Evolutionary conservation across 2,113 vertebrate species (phyloP).

Genomic region (Phrynosoma platyrhinos): DNA sequence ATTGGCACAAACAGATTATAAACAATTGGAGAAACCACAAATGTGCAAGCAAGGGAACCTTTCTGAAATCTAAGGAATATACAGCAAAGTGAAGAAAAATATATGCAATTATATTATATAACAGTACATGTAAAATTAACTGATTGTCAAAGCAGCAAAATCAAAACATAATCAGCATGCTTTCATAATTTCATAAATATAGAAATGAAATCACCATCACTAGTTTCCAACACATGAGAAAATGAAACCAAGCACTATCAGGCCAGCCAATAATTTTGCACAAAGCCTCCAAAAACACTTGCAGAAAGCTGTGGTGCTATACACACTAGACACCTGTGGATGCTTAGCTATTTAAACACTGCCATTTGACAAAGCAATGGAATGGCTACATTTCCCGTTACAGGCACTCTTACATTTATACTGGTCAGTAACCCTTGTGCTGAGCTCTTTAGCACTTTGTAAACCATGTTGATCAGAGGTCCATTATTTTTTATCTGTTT

Average conservation of each 20-base stretch:
- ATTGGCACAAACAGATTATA: constrained; percentile 1
- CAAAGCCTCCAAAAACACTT: constrained; percentile 63
- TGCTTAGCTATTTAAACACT: constrained; percentile 76
- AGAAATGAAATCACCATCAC: constrained; percentile 55
- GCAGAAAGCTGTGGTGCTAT: constrained; percentile 67
- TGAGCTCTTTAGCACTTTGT: constrained; percentile 89
- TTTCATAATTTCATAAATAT: constrained; percentile 51
- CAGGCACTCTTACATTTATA: constrained; percentile 90
- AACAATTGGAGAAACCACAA: constrained; percentile 27
- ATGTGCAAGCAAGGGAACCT: constrained; percentile 49
- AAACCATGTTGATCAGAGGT: constrained; percentile 90
- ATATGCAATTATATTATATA: constrained; percentile 3
- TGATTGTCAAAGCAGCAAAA: constrained; percentile 62
- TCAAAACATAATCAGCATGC: constrained; percentile 71
- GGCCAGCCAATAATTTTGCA: constrained; percentile 66
- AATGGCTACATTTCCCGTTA: constrained; percentile 78
- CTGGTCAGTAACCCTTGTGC: constrained; percentile 84
- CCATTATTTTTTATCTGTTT: constrained; percentile 95
- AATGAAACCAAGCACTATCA: constrained; percentile 65
- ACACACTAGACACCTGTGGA: constrained; percentile 66
- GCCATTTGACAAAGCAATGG: constrained; percentile 79
- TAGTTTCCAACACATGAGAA: constrained; percentile 54
- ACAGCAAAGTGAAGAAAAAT: background rate
- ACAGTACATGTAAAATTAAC: constrained; percentile 26
- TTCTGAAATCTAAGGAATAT: constrained; percentile 39